These are phyloP conservation scores for Julus scandinavius DNA, from an alignment of 2,888 invertebrate genomes.

Conservation along the genomic window DNA sequence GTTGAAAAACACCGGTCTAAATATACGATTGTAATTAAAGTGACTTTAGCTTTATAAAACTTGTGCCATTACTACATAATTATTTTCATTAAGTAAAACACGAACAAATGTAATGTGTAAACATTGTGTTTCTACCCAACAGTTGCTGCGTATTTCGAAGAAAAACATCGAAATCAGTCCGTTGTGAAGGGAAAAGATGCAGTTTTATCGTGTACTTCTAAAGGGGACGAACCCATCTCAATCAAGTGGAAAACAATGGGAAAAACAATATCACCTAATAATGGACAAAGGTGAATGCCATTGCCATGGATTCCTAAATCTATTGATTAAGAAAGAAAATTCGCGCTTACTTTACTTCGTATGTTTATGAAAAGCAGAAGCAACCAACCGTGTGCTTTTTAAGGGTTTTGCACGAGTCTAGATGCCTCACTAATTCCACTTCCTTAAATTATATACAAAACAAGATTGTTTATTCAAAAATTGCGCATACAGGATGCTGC, in stretches of 20 bases:
- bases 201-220: conserved; percentile 65
- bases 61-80: too few species aligned
- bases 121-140: not conserved
- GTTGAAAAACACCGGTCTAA: too few species aligned
- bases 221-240: conserved; percentile 67
- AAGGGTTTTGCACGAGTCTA: conserved; percentile 2
- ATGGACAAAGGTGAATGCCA: conserved; percentile 52
- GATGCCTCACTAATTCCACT: not conserved
- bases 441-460: not conserved
- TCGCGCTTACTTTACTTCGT: not conserved
- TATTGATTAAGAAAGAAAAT: conserved; percentile 34
- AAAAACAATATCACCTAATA: conserved; percentile 45
- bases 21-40: too few species aligned
- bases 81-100: too few species aligned
- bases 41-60: too few species aligned
- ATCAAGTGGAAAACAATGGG: conserved; percentile 65
- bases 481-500: not conserved
- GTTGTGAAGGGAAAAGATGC: conserved; percentile 63
- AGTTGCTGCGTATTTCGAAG: conserved; percentile 58
- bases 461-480: not conserved
- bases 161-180: conserved; percentile 58
- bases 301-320: conserved; percentile 2
- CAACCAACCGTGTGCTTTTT: conserved; percentile 17
- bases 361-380: not conserved
- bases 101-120: not conserved